phyloP scores from a whole-genome alignment of 2,113 vertebrate species.

The Ornithorhynchus anatinus region DNA sequence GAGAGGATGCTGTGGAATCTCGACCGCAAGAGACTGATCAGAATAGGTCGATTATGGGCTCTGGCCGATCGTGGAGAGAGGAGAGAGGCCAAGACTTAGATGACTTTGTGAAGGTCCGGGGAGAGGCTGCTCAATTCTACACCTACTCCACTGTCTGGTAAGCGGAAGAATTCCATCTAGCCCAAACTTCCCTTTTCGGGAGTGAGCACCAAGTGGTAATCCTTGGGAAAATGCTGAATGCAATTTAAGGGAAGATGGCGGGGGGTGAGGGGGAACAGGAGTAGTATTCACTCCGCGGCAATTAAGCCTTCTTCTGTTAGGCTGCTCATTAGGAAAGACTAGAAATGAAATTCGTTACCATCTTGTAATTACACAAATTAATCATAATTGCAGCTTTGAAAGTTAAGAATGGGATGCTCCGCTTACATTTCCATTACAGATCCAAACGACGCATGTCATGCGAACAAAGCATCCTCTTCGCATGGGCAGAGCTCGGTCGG shows the following conservation, averaged over 20 bases:
- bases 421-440: slow-evolving; percentile 65
- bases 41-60: too few relatives aligned
- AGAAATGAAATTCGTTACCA: background rate
- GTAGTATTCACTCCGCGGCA: background rate
- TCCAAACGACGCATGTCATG: slow-evolving; percentile 53
- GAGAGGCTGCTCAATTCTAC: too few relatives aligned
- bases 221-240: background rate
- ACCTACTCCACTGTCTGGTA: too few relatives aligned
- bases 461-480: slow-evolving; percentile 58
- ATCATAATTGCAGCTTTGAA: background rate
- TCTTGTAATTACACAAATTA: background rate
- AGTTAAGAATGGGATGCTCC: background rate
- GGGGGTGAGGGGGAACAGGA: background rate
- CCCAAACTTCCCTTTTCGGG: too few relatives aligned
- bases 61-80: too few relatives aligned
- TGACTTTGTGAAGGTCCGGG: too few relatives aligned
- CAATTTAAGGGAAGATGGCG: background rate
- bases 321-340: background rate
- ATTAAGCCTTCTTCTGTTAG: too few relatives aligned
- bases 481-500: slow-evolving; percentile 29
- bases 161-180: too few relatives aligned
- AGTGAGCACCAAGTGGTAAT: background rate
- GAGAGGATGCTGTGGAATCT: too few relatives aligned
- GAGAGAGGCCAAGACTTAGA: too few relatives aligned
- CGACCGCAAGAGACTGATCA: too few relatives aligned